phyloP scores from a whole-genome alignment of 2,113 vertebrate genomes.

The Columbina picui region DNA sequence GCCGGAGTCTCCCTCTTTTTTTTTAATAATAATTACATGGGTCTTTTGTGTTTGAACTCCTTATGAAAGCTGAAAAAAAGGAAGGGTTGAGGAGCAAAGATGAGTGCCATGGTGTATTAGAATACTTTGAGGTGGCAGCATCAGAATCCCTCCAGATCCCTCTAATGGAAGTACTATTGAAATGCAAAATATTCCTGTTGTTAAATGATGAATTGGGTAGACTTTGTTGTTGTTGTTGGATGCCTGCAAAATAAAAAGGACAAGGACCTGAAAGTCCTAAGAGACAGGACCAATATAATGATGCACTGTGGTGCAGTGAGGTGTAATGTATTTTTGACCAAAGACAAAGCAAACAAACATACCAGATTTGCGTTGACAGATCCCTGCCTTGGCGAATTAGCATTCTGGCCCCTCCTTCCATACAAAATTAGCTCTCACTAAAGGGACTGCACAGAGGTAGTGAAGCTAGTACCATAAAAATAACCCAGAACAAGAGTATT shows the following conservation, averaged over 20 bases:
- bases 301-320: background rate
- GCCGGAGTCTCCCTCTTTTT: background rate
- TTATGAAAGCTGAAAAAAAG: background rate
- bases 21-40: background rate
- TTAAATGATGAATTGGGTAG: background rate
- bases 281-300: background rate
- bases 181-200: background rate
- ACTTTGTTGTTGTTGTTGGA: background rate
- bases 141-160: background rate
- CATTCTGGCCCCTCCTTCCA: background rate
- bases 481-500: background rate
- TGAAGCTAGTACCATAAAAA: background rate
- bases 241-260: background rate
- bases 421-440: background rate
- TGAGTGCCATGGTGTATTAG: fast-evolving
- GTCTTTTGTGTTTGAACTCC: background rate
- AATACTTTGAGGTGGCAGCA: background rate
- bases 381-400: background rate
- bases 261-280: background rate
- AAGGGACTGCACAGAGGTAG: background rate
- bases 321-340: background rate
- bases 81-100: background rate
- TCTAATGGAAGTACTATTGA: background rate
- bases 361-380: background rate
- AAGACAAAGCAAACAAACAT: background rate